These are phyloP conservation scores for Drosophila melanosoma DNA, from an alignment of 2,888 invertebrate species.

Conservation along the genomic window DNA sequence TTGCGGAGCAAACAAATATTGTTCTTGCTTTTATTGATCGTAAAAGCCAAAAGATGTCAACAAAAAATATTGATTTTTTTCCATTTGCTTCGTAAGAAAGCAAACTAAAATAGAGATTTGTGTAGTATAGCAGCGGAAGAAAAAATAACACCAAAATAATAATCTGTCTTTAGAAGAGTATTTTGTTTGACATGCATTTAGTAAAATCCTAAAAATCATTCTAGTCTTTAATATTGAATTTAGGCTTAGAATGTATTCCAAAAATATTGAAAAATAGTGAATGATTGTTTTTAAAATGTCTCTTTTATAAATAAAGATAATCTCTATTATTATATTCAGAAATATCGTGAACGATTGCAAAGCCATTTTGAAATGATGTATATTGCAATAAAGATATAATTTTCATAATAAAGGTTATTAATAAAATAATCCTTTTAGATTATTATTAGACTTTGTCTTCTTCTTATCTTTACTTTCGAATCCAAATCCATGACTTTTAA, in stretches of 20 bases:
- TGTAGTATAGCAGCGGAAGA: background rate
- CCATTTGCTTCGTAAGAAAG: background rate
- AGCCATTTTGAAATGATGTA: no score
- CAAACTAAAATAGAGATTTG: background rate
- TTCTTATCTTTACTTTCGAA: background rate
- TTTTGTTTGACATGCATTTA: background rate
- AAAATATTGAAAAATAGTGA: background rate
- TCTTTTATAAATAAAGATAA: background rate
- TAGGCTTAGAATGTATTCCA: background rate
- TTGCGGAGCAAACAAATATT: background rate
- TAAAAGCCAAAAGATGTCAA: background rate
- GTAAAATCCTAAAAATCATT: background rate
- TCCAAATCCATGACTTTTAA: background rate
- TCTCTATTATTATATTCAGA: background rate
- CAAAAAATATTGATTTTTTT: constrained; percentile 4
- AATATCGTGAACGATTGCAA: no score
- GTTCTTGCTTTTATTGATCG: background rate
- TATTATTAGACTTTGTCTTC: no score
- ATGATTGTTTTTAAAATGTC: background rate
- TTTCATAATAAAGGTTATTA: background rate
- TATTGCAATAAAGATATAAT: no score
- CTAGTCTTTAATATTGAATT: background rate
- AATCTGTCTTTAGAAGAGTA: background rate
- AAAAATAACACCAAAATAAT: background rate
- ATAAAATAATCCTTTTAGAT: background rate